These are phyloP conservation scores for Merodon equestris DNA, from an alignment of 2,888 invertebrate species.

Conservation along the genomic window DNA sequence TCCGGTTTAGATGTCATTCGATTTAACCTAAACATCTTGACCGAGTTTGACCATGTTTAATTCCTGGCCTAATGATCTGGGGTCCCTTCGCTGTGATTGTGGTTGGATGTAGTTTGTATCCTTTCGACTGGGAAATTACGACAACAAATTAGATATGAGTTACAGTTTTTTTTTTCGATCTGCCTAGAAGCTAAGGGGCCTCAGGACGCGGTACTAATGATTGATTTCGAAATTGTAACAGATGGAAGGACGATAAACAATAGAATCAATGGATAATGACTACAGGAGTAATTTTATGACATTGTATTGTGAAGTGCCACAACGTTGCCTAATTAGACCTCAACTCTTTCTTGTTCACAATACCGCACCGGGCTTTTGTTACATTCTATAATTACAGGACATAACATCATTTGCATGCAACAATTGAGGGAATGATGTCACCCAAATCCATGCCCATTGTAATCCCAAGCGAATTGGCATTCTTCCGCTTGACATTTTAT, in stretches of 20 bases:
- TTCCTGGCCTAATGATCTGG: constrained; percentile 17
- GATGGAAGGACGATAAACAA: too few relatives aligned
- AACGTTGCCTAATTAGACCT: too few relatives aligned
- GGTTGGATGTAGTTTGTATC: constrained; percentile 54
- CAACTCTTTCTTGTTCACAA: not conserved
- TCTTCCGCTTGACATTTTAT: constrained; percentile 52
- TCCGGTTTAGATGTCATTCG: constrained; percentile 31
- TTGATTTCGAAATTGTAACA: too few relatives aligned
- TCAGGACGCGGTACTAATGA: too few relatives aligned
- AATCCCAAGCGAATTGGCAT: constrained; percentile 25
- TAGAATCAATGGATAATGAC: too few relatives aligned
- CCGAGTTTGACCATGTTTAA: constrained; percentile 13
- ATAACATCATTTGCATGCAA: constrained; percentile 52
- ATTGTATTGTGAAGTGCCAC: too few relatives aligned
- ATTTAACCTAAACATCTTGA: constrained; percentile 60
- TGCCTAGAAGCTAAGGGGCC: too few relatives aligned
- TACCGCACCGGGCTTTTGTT: constrained; percentile 27
- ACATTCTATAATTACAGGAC: constrained; percentile 38
- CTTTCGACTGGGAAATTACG: constrained; percentile 23
- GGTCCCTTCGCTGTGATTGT: constrained; percentile 17
- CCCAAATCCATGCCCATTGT: not conserved
- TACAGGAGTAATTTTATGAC: too few relatives aligned
- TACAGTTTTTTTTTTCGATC: constrained; percentile 6
- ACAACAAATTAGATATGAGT: constrained; percentile 18
- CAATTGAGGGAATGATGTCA: not conserved